Evolutionary conservation across 2,797 vertebrate species (phyloP), one percentile per base, ranked within the genome.

Genomic region (Chromobotia macracanthus): DNA sequence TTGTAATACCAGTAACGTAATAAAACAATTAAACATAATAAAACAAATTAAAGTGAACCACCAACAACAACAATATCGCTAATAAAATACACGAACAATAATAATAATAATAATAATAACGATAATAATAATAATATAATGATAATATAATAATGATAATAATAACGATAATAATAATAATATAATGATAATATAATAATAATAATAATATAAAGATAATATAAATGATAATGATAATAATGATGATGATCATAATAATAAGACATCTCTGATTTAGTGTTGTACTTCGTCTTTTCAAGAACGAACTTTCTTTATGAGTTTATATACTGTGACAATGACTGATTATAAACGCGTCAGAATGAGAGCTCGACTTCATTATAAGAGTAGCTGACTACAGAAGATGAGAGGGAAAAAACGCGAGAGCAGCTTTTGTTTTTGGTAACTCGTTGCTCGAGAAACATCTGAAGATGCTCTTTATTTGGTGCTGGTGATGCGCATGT

Each of bases 231-330:
- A n/a, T n/a, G n/a, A n/a, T n/a, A n/a, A n/a, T 38, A 28, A 2
- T 50, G 56, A 80, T 75, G 51, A 25, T 51, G 35, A 10, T 8
- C 25, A 68, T 13, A 11, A 18, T 46, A 38, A 11, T 8, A 21
- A 25, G 21, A 41, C 23, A 69, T 11, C 21, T 65, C 74, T 83
- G 75, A 83, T 72, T 83, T 77, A 79, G n/a, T n/a, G n/a, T n/a
- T 72, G 13, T 9, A 56, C 31, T 64, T 64, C 5, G 38, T 88
- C 87, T 91, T 92, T 93, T 93, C 87, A 92, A 91, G 90, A 92
- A 92, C 84, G 58, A 70, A 38, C 21, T 81, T 82, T 82, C 71
- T 75, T 61, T 81, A 66, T 46, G 73, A 81, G 70, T 77, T 46
- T 41, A 16, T 73, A 64, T 71, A 74, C 55, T 74, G 74, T 68